Base-by-base conservation (phyloP, 2,888 invertebrate species). In the Heteromyza rotundicornis region DNA sequence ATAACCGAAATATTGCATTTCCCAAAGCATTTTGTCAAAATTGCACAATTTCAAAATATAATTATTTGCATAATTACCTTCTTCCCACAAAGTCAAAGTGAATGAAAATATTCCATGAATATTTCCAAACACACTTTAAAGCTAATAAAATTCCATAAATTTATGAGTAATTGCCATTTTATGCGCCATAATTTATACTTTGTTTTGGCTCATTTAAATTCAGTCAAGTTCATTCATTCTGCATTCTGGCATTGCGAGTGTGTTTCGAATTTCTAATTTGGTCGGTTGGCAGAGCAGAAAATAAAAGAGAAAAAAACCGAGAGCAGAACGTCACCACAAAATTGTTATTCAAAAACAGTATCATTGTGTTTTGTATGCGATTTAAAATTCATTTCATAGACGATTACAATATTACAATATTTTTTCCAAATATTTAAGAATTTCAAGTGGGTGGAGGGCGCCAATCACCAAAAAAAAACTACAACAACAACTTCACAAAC, bases 91-190 rank as follows among this genome's bases (percentile, higher is more conserved):
- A n/a, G n/a, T n/a, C n/a, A n/a, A n/a, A n/a, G n/a, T n/a, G n/a
- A n/a, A n/a, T n/a, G n/a, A 27, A 27, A 27, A 27, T 10, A 27
- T 10, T 27, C 27, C 27, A 27, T 27, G 27, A 27, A 27, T 27
- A 27, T 27, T 27, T 27, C 5, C 5, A 27, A 27, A 27, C 27
- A 27, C 27, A 27, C 7, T 27, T 27, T 27, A 40, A 40, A 14
- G 7, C 5, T 27, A 40, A 40, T n/a, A n/a, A 40, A 40, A 40
- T 40, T 7, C 40, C 40, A 40, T 40, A 40, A 40, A 69, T 58
- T 57, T 36, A 51, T 75, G 75, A 70, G 36, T 70, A 70, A 75
- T 69, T 68, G 68, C 68, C 66, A 74, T 73, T 76, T 68, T 73
- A 66, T 67, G 64, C 62, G 71, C 67, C 73, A 74, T 73, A 76